Percentiles rank a stretch among this genome's conserved stretches.
Conservation (phyloP, 2,888 invertebrate species). For the Catocala sponsa region DNA sequence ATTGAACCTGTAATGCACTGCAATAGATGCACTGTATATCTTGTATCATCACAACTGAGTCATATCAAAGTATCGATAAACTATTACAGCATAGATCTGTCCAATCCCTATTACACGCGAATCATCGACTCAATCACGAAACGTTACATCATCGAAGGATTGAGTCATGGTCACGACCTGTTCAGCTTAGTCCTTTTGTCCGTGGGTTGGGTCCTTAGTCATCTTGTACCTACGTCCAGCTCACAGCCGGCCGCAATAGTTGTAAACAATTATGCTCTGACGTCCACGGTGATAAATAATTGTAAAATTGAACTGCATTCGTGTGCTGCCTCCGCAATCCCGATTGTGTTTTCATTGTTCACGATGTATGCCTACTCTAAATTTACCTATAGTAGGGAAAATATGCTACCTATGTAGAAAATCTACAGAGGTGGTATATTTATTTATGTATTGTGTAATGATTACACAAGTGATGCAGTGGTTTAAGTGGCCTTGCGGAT, state of each 20-base stretch:
- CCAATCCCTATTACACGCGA: constrained; percentile 69
- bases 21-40: too few relatives aligned
- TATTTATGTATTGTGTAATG: too few relatives aligned
- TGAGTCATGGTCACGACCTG: constrained; percentile 82
- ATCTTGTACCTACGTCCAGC: constrained; percentile 65
- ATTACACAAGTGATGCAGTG: too few relatives aligned
- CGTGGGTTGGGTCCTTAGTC: constrained; percentile 83
- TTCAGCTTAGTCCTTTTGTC: constrained; percentile 71
- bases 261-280: constrained; percentile 67
- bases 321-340: constrained; percentile 50
- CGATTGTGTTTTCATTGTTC: constrained; percentile 35
- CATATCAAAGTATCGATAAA: constrained; percentile 55
- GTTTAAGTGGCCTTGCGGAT: too few relatives aligned
- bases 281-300: constrained; percentile 58
- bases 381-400: too few relatives aligned
- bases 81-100: constrained; percentile 12
- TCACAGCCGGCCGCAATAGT: constrained; percentile 74
- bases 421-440: too few relatives aligned
- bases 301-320: constrained; percentile 47
- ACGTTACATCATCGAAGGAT: constrained; percentile 84
- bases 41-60: background rate
- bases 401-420: too few relatives aligned
- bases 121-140: constrained; percentile 79
- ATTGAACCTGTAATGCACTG: too few relatives aligned
- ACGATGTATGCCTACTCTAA: background rate